A percentile compares a stretch with the other conserved stretches of the same genome.
Evolutionary conservation across 2,113 vertebrate species (phyloP).

Genomic region (Alces alces): DNA sequence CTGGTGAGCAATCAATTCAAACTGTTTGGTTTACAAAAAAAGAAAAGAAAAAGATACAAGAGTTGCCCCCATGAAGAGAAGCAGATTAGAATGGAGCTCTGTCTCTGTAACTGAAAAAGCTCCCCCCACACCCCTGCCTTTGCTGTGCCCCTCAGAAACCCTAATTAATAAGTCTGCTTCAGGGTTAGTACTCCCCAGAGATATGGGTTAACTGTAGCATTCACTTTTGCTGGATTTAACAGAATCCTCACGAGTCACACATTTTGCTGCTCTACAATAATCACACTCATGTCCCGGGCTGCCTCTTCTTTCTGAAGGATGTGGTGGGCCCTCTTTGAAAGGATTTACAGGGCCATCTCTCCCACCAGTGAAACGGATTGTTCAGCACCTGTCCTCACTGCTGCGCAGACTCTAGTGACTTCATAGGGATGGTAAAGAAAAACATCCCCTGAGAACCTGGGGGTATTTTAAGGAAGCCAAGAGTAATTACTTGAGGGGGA

Average conservation of each 20-base stretch:
- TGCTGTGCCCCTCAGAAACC: conserved; percentile 38
- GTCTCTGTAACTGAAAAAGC: neutral
- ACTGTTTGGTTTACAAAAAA: neutral
- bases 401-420: neutral
- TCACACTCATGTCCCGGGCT: conserved; percentile 50
- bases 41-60: neutral
- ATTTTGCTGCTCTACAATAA: conserved; percentile 58
- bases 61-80: neutral
- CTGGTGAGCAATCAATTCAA: neutral
- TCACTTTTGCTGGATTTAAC: conserved; percentile 44
- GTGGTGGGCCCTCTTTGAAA: conserved; percentile 42
- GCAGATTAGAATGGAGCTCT: conserved; percentile 45
- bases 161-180: conserved; percentile 64
- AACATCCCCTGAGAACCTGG: conserved; percentile 12
- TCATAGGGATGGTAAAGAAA: conserved; percentile 14
- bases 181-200: conserved; percentile 39
- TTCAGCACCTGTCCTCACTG: neutral
- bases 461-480: neutral
- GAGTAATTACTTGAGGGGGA: neutral
- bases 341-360: conserved; percentile 50
- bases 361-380: neutral
- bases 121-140: neutral
- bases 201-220: conserved; percentile 21
- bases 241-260: conserved; percentile 41
- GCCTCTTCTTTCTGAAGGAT: conserved; percentile 39